phyloP scores from a whole-genome alignment of 2,888 invertebrate species.

The Timandra comae region DNA sequence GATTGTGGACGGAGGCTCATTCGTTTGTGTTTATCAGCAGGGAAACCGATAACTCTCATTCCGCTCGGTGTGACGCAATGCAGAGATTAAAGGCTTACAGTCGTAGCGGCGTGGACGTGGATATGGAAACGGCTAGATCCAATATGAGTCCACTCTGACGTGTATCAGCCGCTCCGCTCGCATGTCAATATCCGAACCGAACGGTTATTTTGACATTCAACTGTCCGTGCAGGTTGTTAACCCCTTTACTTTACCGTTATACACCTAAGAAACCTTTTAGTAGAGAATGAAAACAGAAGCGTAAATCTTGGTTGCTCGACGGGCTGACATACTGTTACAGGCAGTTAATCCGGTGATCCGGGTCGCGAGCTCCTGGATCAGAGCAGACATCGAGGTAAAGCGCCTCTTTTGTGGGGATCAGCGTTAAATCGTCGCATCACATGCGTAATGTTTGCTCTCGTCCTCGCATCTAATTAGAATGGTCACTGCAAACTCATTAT shows the following conservation, averaged over 20 bases:
- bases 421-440: constrained; percentile 49
- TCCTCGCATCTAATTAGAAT: constrained; percentile 15
- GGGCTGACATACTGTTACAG: constrained; percentile 65
- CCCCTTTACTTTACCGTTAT: constrained; percentile 6
- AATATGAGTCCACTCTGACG: constrained; percentile 54
- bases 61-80: constrained; percentile 69
- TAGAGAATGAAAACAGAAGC: constrained; percentile 52
- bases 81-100: constrained; percentile 71
- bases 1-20: constrained; percentile 49
- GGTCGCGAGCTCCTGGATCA: constrained; percentile 51
- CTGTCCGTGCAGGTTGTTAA: too few relatives aligned
- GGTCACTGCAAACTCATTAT: too few relatives aligned
- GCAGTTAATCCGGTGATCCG: constrained; percentile 68
- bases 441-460: constrained; percentile 25
- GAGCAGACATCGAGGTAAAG: constrained; percentile 46
- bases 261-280: constrained; percentile 18
- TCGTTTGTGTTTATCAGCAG: constrained; percentile 69
- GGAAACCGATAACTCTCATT: constrained; percentile 71
- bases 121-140: constrained; percentile 55
- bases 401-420: constrained; percentile 44
- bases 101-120: constrained; percentile 48
- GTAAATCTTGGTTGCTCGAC: constrained; percentile 62
- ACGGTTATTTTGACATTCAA: constrained; percentile 28
- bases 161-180: constrained; percentile 37
- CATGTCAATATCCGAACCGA: constrained; percentile 41